Conservation (phyloP, 2,797 vertebrate species). For the Chrysolophus pictus region DNA sequence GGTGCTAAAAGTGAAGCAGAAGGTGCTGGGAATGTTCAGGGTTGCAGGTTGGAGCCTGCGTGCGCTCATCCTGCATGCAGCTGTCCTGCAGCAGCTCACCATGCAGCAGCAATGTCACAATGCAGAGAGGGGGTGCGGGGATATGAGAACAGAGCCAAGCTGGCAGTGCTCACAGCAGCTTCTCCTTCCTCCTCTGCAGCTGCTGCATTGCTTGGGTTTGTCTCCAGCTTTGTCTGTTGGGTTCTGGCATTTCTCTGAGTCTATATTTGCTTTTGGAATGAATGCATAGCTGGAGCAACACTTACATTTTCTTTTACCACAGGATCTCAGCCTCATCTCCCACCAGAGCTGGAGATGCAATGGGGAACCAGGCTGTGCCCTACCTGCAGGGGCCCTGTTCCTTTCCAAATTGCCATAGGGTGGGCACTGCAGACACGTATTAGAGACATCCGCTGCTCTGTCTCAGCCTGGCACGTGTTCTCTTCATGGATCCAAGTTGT, state of each 20-base stretch:
- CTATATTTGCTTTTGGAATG: not conserved
- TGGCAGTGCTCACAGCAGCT: not conserved
- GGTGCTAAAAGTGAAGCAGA: slow-evolving; percentile 24
- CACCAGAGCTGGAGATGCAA: fast-evolving
- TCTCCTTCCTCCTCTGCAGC: not conserved
- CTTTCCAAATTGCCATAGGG: fast-evolving
- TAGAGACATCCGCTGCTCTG: not conserved
- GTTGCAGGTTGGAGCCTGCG: not conserved
- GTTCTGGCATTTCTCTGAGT: not conserved
- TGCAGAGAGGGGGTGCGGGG: not conserved
- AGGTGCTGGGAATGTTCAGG: fast-evolving
- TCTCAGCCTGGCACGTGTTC: not conserved
- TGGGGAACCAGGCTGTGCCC: fast-evolving
- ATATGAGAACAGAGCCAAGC: not conserved
- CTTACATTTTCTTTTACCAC: not conserved
- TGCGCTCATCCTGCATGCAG: fast-evolving
- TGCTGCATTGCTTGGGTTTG: not conserved
- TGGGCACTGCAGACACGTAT: fast-evolving
- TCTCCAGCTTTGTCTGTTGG: not conserved
- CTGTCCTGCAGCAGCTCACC: not conserved
- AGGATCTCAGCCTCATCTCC: not conserved
- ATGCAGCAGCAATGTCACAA: not conserved
- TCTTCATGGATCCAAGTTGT: fast-evolving
- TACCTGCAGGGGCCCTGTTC: fast-evolving
- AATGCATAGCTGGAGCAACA: not conserved